Base-by-base conservation (phyloP, 2,888 invertebrate species). In the Leptopilina syphax region DNA sequence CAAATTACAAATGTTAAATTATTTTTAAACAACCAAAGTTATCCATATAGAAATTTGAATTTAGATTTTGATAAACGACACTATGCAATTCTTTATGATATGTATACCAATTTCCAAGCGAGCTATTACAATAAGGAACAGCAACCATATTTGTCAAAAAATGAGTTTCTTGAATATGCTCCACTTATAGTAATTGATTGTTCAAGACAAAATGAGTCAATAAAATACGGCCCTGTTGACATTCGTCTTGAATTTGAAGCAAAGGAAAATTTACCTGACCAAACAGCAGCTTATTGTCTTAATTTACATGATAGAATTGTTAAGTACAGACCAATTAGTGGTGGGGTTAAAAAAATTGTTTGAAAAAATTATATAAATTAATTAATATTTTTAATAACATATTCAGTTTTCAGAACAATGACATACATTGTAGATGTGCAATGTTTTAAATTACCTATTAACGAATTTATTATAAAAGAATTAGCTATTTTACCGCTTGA, bases 381-480 rank as follows among this genome's bases (percentile, higher is more conserved):
- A 2, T 44, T 44, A 44, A 44, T 44, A 44, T 44, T 44, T 8
- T 44, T 44, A 8, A 44, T 44, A 44, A 44, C 8, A 44, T 6
- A 44, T 44, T 44, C 8, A 44, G 44, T 44, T 6, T 44, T 44
- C 5, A 44, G 44, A 44, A 63, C 24, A n/a, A 79, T 80, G 78
- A 66, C 65, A 24, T 77, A 68, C 13, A 57, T 81, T 7, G 65
- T 80, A 7, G 79, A 81, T 73, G 13, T 82, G 10, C 78, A 82
- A 70, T 79, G 78, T 8, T 82, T 82, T 27, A 77, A 63, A 18
- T 50, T 41, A 34, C 68, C 77, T 34, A 18, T 44, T 18, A 79
- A 80, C 8, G 65, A 80, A 44, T 81, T 81, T 24, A 70, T 81
- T 10, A 27, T 77, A 6, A 83, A 79, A 44, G 79, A 83, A 76